Evolutionary conservation across 1,140 invertebrate genomes (phyloP).

Genomic region (Drosophila miranda): DNA sequence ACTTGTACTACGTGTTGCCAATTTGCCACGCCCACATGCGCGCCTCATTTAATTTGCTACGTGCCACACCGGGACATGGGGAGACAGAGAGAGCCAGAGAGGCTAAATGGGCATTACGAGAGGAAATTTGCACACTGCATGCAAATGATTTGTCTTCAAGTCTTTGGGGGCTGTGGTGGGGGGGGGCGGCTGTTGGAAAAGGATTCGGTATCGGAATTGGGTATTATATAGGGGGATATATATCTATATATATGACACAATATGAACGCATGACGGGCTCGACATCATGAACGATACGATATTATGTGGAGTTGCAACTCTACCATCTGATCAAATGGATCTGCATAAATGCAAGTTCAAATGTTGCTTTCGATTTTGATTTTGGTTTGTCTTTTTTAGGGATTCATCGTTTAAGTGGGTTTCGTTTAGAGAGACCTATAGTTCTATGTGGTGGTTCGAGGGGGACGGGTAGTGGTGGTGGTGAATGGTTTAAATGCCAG

Average conservation of each 20-base stretch:
- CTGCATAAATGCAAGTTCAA: conserved; percentile 79
- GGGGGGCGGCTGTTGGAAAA: conserved; percentile 12
- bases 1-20: conserved; percentile 60
- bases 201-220: conserved; percentile 31
- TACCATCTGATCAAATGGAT: conserved; percentile 81
- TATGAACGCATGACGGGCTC: conserved; percentile 77
- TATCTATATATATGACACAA: conserved; percentile 68
- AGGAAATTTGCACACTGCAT: conserved; percentile 49
- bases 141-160: conserved; percentile 51
- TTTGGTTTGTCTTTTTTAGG: conserved; percentile 28
- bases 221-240: conserved; percentile 33
- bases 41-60: conserved; percentile 72
- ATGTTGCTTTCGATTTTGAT: conserved; percentile 65
- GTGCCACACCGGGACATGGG: conserved; percentile 29
- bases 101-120: conserved; percentile 35
- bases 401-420: conserved; percentile 44
- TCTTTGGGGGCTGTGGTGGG: background rate
- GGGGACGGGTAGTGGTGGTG: background rate
- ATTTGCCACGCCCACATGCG: conserved; percentile 58
- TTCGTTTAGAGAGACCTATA: conserved; percentile 51
- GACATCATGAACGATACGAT: conserved; percentile 75
- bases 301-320: conserved; percentile 83
- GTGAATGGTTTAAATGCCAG: conserved; percentile 42
- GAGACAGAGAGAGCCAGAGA: background rate
- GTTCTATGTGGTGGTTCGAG: conserved; percentile 42